Conservation (phyloP, 2,888 invertebrate species). For the Volucella zonaria region DNA sequence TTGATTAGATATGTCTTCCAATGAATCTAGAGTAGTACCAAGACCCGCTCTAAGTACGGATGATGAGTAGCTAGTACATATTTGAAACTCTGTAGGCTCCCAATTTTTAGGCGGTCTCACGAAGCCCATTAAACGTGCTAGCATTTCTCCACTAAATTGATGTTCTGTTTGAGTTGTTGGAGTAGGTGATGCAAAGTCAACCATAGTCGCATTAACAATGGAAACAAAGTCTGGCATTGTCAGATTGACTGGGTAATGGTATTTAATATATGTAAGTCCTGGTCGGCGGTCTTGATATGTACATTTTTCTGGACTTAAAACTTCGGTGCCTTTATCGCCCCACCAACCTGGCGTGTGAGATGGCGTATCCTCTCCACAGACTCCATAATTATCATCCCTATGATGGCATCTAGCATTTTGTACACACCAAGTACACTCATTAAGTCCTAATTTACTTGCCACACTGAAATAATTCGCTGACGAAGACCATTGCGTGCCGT, state of each 20-base stretch:
- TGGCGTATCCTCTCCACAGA: conserved; percentile 93
- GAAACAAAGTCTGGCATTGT: conserved; percentile 94
- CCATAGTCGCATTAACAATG: conserved; percentile 93
- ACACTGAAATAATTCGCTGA: conserved; percentile 84
- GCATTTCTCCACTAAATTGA: conserved; percentile 88
- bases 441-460: conserved; percentile 89
- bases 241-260: conserved; percentile 93
- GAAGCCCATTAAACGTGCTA: conserved; percentile 91
- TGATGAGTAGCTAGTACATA: conserved; percentile 91
- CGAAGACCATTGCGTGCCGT: conserved; percentile 83
- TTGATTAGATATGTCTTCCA: conserved; percentile 85
- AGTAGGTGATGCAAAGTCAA: conserved; percentile 89
- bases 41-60: conserved; percentile 86
- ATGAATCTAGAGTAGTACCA: conserved; percentile 79
- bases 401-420: conserved; percentile 95
- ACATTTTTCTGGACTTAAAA: conserved; percentile 89
- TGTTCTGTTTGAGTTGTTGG: conserved; percentile 88
- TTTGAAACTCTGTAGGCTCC: conserved; percentile 89
- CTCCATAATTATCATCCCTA: conserved; percentile 89
- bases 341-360: conserved; percentile 94
- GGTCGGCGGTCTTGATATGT: conserved; percentile 91
- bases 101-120: conserved; percentile 90
- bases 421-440: conserved; percentile 96
- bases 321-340: conserved; percentile 92
- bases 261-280: conserved; percentile 94